These are phyloP conservation scores for Phalacrocorax pelagicus DNA, from an alignment of 2,113 vertebrate genomes.

Conservation along the genomic window DNA sequence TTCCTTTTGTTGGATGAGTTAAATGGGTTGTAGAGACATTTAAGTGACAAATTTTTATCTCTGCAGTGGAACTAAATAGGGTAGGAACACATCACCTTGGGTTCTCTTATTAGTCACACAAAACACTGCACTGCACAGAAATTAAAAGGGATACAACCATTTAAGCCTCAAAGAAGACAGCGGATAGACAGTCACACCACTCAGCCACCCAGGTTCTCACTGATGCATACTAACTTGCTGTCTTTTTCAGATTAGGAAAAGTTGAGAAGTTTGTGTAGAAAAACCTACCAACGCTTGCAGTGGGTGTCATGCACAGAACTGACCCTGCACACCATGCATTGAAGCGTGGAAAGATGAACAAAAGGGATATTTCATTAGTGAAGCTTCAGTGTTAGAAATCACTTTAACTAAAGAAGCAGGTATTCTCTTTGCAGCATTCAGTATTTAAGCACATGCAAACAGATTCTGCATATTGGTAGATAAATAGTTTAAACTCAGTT, in stretches of 20 bases:
- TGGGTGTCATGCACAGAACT: constrained; percentile 84
- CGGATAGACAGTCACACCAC: constrained; percentile 52
- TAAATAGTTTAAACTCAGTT: constrained; percentile 48
- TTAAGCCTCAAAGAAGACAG: constrained; percentile 48
- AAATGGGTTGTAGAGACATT: constrained; percentile 25
- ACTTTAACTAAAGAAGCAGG: constrained; percentile 69
- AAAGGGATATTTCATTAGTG: constrained; percentile 82
- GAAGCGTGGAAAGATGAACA: constrained; percentile 83
- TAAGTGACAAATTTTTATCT: neutral
- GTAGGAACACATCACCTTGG: constrained; percentile 8
- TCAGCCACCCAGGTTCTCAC: constrained; percentile 63
- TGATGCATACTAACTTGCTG: constrained; percentile 55
- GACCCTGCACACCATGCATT: constrained; percentile 84
- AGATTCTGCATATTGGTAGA: constrained; percentile 35
- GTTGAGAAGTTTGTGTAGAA: constrained; percentile 75
- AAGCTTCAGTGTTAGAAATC: constrained; percentile 71
- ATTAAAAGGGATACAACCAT: constrained; percentile 53
- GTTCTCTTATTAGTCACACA: constrained; percentile 38
- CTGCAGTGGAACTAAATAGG: neutral
- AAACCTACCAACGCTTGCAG: constrained; percentile 85
- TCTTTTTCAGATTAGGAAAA: constrained; percentile 70
- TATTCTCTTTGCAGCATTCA: constrained; percentile 63
- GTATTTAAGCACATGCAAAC: constrained; percentile 72
- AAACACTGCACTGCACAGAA: constrained; percentile 47
- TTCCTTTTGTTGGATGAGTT: neutral